A percentile compares a stretch with the other conserved stretches of the same genome.
These are phyloP conservation scores for Julus scandinavius DNA, from an alignment of 2,888 invertebrate species.

Conservation along the genomic window DNA sequence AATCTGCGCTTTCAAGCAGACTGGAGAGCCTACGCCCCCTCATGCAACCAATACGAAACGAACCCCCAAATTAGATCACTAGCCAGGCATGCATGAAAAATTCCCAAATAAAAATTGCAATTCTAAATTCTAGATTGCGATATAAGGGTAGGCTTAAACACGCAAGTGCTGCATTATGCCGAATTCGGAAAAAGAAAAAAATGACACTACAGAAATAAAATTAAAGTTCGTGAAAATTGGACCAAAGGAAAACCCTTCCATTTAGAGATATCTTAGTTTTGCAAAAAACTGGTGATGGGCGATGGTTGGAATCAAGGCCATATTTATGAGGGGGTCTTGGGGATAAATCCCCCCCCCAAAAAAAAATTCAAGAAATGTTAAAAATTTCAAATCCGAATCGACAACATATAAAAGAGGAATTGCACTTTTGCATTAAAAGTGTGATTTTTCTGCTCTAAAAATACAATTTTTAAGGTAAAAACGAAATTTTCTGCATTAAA, in stretches of 20 bases:
- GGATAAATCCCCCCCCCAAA: no score
- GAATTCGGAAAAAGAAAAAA: not conserved
- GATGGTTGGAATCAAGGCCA: no score
- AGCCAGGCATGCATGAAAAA: constrained; percentile 37
- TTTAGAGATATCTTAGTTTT: not conserved
- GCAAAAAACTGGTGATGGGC: no score
- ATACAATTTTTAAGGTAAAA: no score
- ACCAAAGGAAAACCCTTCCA: not conserved
- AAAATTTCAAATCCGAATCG: no score
- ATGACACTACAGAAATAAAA: not conserved
- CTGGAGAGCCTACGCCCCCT: constrained; percentile 36
- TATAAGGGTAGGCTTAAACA: not conserved
- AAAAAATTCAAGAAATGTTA: no score
- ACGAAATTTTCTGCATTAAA: no score
- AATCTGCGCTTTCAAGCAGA: constrained; percentile 43
- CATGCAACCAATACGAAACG: constrained; percentile 41
- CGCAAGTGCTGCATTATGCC: not conserved
- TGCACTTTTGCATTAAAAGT: no score
- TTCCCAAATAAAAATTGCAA: constrained; percentile 40
- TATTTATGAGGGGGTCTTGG: no score
- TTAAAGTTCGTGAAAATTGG: not conserved
- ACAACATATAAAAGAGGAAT: no score
- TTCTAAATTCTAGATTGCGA: not conserved
- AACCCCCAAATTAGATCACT: constrained; percentile 46
- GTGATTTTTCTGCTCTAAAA: no score